These are phyloP conservation scores for Seriola quinqueradiata DNA, from an alignment of 2,113 vertebrate genomes.

Conservation along the genomic window DNA sequence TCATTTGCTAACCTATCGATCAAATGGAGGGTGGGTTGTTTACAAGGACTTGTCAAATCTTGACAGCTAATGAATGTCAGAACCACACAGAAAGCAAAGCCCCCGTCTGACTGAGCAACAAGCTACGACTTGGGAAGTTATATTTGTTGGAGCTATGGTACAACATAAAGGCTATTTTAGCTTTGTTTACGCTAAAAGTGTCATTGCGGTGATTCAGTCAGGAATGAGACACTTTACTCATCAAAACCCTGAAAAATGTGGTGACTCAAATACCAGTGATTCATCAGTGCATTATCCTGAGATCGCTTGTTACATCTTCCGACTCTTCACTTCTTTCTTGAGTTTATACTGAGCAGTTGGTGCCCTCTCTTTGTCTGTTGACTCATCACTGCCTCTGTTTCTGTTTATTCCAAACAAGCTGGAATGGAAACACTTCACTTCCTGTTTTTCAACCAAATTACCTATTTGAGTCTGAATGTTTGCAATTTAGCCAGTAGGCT, in stretches of 20 bases:
- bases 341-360: no score
- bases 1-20: constrained; percentile 26
- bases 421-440: neutral
- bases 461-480: no score
- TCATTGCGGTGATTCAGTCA: no score
- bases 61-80: constrained; percentile 44
- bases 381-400: neutral
- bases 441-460: no score
- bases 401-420: neutral
- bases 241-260: neutral
- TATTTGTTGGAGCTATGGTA: neutral
- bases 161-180: neutral
- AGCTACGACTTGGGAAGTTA: neutral
- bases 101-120: neutral
- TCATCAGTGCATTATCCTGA: neutral
- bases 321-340: no score
- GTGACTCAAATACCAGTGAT: neutral
- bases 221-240: neutral
- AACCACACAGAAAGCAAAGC: neutral
- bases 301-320: neutral
- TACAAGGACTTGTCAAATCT: constrained; percentile 11
- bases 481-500: neutral
- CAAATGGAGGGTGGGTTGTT: constrained; percentile 19
- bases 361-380: no score
- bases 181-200: neutral